A percentile compares a stretch with the other conserved stretches of the same genome.
phyloP scores from a whole-genome alignment of 2,797 vertebrate genomes.

The Synanceia verrucosa region DNA sequence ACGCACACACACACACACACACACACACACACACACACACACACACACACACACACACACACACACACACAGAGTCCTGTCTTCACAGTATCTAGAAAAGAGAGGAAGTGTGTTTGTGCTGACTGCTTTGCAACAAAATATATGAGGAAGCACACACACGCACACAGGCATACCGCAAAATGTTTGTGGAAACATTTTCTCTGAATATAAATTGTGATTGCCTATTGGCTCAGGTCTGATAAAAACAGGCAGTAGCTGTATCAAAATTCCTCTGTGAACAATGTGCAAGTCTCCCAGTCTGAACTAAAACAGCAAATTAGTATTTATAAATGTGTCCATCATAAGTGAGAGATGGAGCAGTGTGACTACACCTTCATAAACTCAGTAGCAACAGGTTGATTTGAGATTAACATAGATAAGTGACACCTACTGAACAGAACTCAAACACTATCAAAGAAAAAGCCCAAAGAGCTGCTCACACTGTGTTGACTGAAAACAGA shows the following conservation, averaged over 20 bases:
- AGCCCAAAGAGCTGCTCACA: background rate
- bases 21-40: background rate
- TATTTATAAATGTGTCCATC: background rate
- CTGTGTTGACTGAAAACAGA: too few relatives aligned
- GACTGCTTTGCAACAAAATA: background rate
- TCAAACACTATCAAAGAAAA: background rate
- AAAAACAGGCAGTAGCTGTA: background rate
- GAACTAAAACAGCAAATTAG: background rate
- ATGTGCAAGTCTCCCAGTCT: background rate
- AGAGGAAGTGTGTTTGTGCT: slow-evolving; percentile 13
- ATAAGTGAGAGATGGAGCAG: background rate
- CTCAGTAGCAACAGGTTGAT: background rate
- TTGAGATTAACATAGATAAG: background rate
- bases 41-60: background rate
- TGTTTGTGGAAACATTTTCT: background rate
- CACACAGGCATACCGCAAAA: too few relatives aligned
- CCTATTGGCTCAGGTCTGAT: background rate
- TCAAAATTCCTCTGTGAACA: background rate
- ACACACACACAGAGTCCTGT: background rate
- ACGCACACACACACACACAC: background rate
- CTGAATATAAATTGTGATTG: background rate
- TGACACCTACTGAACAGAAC: too few relatives aligned
- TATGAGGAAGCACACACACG: background rate
- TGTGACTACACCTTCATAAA: background rate
- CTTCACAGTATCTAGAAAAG: background rate